Base-by-base conservation (phyloP, 2,888 invertebrate species). In the Chromoteleia sp. region DNA sequence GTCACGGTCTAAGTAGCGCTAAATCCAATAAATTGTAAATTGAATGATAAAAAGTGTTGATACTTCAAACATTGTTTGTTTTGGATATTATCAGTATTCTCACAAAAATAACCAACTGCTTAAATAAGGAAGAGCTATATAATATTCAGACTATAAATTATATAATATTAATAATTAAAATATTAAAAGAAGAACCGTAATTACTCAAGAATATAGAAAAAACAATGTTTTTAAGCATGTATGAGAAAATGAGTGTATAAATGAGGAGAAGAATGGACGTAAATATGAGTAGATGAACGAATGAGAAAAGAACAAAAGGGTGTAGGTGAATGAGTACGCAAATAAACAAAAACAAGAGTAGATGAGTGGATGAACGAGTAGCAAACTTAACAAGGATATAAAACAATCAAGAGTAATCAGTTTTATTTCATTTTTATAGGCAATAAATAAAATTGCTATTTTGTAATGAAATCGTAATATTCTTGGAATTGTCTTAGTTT, bases 231-330 rank as follows among this genome's bases (percentile, higher is more conserved):
- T 45, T 45, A 1, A 10, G 3, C 6, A 19, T 12, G n/a, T 25
- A 12, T 21, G 10, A 21, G 48, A 4, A 25, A 21, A 43, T 17
- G 29, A 29, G 29, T 25, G 12, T 41, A n/a, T 30, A 19, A 29
- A 17, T 59, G 29, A 29, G n/a, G 5, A 29, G 43, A 29, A 15
- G 43, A 41, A 39, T 19, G 45, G 10, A 19, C 2, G 19, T 48
- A 25, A 25, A 6, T 25, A 21, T 48, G 19, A 21, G 45, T 48
- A 21, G 21, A 48, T 10, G 15, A 25, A 8, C 39, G 41, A 39
- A 58, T 21, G 58, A 12, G 58, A 21, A 58, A 58, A 39, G 21
- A 39, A 58, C 30, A 17, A n/a, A n/a, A n/a, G n/a, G 21, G 58
- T 21, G 58, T 58, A 8, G 12, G 1, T 39, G 21, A 58, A 58